phyloP scores from a whole-genome alignment of 2,888 invertebrate genomes.

The Dione vanillae region DNA sequence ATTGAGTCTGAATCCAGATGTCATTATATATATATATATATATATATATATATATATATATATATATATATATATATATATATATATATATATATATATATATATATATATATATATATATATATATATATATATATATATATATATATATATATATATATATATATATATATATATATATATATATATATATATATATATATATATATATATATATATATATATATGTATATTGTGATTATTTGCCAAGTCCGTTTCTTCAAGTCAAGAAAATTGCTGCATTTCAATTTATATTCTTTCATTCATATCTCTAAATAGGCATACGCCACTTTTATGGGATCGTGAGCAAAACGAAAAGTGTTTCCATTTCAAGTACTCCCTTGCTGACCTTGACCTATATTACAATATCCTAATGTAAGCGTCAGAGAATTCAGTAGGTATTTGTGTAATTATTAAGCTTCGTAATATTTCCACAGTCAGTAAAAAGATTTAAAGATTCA shows the following conservation, averaged over 20 bases:
- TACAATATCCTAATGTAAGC: conserved; percentile 31
- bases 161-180: too few species aligned
- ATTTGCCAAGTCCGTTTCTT: conserved; percentile 1
- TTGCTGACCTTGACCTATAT: conserved; percentile 36
- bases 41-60: too few species aligned
- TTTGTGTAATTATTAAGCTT: background rate
- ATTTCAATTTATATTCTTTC: conserved; percentile 16
- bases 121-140: too few species aligned
- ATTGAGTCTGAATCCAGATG: conserved; percentile 10
- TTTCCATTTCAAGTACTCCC: conserved; percentile 20
- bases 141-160: too few species aligned
- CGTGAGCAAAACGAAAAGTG: conserved; percentile 31
- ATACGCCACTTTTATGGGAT: conserved; percentile 30
- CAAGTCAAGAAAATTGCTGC: conserved; percentile 3
- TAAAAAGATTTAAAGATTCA: background rate
- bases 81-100: too few species aligned
- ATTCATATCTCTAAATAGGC: conserved; percentile 21
- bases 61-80: too few species aligned
- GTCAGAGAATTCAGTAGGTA: conserved; percentile 8
- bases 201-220: background rate
- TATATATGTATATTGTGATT: background rate
- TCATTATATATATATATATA: conserved; percentile 18
- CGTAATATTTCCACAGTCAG: background rate
- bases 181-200: background rate
- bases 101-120: too few species aligned